A percentile compares a stretch with the other conserved stretches of the same genome.
Evolutionary conservation across 2,113 vertebrate genomes (phyloP).

Genomic region (Meleagris gallopavo): DNA sequence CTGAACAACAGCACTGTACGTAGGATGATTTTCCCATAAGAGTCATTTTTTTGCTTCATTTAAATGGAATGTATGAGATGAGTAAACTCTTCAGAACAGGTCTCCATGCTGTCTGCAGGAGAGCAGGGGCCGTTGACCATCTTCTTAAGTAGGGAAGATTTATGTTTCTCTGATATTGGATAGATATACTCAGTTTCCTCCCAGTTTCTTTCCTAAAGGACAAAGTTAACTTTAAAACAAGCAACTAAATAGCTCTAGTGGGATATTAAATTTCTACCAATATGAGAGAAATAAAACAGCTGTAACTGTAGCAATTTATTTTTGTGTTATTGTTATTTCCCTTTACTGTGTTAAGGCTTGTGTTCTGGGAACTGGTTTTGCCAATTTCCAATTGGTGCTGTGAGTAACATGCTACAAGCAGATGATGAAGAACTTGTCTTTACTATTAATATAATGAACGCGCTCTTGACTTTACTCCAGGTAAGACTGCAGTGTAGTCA

Average conservation of each 20-base stretch:
- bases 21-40: neutral
- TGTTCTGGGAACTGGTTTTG: neutral
- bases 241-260: neutral
- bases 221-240: constrained; percentile 19
- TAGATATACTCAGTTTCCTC: neutral
- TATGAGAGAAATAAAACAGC: constrained; percentile 17
- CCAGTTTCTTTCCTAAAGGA: neutral
- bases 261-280: constrained; percentile 44
- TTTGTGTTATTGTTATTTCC: constrained; percentile 23
- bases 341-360: neutral
- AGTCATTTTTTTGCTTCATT: neutral
- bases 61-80: accelerated
- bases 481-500: neutral
- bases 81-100: neutral
- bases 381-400: neutral
- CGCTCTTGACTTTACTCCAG: neutral
- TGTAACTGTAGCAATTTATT: neutral
- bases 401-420: neutral
- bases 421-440: neutral
- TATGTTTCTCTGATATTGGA: neutral
- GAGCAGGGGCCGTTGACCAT: neutral
- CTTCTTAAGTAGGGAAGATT: neutral
- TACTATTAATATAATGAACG: neutral
- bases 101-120: neutral
- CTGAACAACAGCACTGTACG: neutral